Evolutionary conservation across 2,113 vertebrate species (phyloP).

Genomic region (Numenius arquata): DNA sequence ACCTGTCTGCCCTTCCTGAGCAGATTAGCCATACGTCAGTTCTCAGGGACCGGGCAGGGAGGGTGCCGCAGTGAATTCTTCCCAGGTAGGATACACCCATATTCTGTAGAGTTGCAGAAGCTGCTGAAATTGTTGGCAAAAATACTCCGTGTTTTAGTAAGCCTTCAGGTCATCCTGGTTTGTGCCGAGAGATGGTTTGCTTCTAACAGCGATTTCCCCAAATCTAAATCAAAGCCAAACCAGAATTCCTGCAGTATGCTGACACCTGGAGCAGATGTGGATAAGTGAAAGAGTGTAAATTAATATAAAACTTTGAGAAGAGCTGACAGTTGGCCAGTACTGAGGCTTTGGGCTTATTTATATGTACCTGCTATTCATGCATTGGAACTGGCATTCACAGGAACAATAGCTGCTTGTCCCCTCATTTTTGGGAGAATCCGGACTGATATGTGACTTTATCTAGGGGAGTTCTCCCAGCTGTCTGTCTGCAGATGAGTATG

Average conservation of each 20-base stretch:
- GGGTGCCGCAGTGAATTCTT: background rate
- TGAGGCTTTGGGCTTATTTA: background rate
- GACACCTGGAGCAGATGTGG: background rate
- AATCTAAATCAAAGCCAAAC: background rate
- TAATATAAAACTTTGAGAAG: background rate
- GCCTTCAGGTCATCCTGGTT: background rate
- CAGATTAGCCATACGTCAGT: background rate
- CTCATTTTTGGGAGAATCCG: background rate
- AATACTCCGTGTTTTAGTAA: background rate
- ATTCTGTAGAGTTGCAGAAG: background rate
- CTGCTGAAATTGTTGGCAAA: background rate
- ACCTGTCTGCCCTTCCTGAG: background rate
- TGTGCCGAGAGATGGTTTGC: background rate
- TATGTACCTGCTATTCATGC: background rate
- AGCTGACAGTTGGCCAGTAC: background rate
- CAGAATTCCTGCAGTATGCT: background rate
- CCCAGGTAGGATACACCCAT: fast-evolving
- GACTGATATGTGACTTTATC: background rate
- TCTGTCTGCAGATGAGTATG: background rate
- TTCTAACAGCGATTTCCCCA: background rate
- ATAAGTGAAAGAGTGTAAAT: background rate
- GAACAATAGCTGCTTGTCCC: background rate
- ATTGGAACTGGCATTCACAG: background rate
- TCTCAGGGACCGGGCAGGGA: background rate
- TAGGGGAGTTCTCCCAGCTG: background rate